Conservation (phyloP, 2,888 invertebrate genomes). For the Erebia ligea region DNA sequence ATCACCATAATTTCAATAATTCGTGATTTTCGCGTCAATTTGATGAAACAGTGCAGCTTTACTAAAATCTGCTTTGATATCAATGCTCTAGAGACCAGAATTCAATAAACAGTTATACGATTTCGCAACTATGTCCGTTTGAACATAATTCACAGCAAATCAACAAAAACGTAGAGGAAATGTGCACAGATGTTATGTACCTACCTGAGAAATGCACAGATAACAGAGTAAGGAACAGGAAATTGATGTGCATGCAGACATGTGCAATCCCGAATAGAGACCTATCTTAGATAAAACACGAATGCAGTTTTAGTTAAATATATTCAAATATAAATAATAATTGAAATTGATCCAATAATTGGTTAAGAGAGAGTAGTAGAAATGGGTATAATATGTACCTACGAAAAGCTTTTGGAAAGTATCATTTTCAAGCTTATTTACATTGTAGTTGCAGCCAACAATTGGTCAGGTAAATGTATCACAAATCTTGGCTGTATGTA, state of each 20-base stretch:
- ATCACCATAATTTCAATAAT: slow-evolving; percentile 60
- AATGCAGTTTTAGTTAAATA: neutral
- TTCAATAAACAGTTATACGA: neutral
- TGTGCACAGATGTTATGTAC: neutral
- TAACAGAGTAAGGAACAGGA: neutral
- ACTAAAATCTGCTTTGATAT: slow-evolving; percentile 27
- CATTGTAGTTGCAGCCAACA: slow-evolving; percentile 24
- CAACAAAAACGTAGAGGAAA: slow-evolving; percentile 8
- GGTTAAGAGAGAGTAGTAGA: slow-evolving; percentile 19
- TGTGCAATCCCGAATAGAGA: too few species aligned
- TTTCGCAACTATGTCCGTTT: slow-evolving; percentile 9
- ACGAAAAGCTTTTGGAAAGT: slow-evolving; percentile 33
- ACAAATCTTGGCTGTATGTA: neutral
- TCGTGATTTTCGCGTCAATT: slow-evolving; percentile 57
- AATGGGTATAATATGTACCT: neutral
- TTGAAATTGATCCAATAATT: slow-evolving; percentile 15
- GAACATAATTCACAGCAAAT: slow-evolving; percentile 16
- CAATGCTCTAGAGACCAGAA: neutral
- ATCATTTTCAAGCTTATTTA: slow-evolving; percentile 32
- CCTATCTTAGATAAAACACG: too few species aligned
- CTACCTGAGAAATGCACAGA: neutral
- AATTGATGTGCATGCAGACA: neutral
- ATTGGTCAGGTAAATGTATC: neutral
- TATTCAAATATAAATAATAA: too few species aligned
- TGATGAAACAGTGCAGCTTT: slow-evolving; percentile 41